Evolutionary conservation across 2,797 vertebrate species (phyloP).

Genomic region (Hylomyscus alleni): DNA sequence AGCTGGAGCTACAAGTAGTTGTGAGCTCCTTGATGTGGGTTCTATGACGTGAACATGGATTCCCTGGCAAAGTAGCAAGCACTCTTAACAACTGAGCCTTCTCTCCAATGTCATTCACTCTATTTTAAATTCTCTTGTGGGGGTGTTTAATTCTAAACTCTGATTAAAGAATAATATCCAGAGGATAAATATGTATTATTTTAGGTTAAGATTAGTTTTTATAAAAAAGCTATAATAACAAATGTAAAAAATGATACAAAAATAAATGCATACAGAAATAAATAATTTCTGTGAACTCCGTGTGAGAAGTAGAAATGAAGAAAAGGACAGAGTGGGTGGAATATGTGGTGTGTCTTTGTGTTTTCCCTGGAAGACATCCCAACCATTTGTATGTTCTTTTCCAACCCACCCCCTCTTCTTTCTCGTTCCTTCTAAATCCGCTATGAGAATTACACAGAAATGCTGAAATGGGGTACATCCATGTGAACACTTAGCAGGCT

Average conservation of each 20-base stretch:
- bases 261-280: neutral
- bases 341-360: neutral
- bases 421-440: neutral
- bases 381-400: neutral
- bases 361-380: neutral
- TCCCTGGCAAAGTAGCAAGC: neutral
- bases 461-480: neutral
- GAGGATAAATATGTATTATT: constrained; percentile 8
- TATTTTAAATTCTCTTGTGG: neutral
- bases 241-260: neutral
- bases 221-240: neutral
- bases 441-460: neutral
- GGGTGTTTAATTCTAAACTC: neutral
- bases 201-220: neutral
- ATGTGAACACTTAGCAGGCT: neutral
- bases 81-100: neutral
- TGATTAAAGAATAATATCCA: constrained; percentile 24
- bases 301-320: neutral
- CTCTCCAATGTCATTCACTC: neutral
- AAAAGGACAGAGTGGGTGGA: neutral
- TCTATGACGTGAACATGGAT: neutral
- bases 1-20: neutral
- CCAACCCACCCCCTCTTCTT: neutral
- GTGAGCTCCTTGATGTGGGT: neutral
- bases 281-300: neutral